Base-by-base conservation (phyloP, 2,888 invertebrate species). In the Hirtodrosophila duncani region DNA sequence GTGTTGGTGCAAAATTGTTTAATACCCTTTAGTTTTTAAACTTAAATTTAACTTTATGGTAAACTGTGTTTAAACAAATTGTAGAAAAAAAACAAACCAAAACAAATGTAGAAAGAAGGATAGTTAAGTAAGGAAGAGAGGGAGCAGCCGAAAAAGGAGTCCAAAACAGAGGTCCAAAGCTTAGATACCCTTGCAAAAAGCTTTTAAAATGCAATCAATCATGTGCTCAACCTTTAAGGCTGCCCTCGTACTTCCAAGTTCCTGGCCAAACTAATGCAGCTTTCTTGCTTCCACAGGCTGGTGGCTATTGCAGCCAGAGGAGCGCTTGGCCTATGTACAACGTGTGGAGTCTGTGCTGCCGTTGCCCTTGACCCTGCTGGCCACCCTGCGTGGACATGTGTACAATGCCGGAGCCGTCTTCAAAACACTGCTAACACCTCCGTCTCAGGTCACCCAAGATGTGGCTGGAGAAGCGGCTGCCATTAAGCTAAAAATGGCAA, bases 21-120 rank as follows among this genome's bases (percentile, higher is more conserved):
- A 8, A 39, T 24, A 42, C 3, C 11, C 21, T 3, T 17, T 6
- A 37, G 3, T 3, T n/a, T 38, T 13, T 3, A 36, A 31, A 33
- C 41, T 37, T 9, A 13, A 26, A 34, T 10, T n/a, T n/a, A n/a
- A n/a, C n/a, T n/a, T n/a, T n/a, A n/a, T n/a, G n/a, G n/a, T n/a
- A n/a, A n/a, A n/a, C n/a, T n/a, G n/a, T n/a, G n/a, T 4, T 10
- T 6, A 3, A 4, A 6, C 11, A 7, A 11, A 11, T 51, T 13
- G 14, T 14, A 18, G 7, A 41, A 18, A 26, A 43, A 42, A 23
- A 36, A 29, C 48, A 38, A 48, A 53, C 48, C 37, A 48, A 53
- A 52, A 60, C 71, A 78, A 83, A 84, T 85, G 84, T 84, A 77
- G 85, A 85, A 85, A 84, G 82, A 74, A 63, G 36, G 46, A n/a